phyloP scores from a whole-genome alignment of 1,140 invertebrate species.

The Homalodisca vitripennis region DNA sequence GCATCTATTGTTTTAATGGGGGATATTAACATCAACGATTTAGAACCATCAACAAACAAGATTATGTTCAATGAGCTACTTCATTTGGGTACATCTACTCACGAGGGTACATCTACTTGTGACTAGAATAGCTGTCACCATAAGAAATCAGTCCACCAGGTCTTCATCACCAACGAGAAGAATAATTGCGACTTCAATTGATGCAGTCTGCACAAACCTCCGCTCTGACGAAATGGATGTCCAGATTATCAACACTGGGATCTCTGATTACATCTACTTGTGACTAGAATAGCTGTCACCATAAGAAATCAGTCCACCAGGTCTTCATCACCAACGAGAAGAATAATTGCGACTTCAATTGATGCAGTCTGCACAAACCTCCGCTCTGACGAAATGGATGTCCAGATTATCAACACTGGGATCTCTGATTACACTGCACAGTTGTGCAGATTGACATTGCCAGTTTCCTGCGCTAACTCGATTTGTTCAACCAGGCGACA shows the following conservation, averaged over 20 bases:
- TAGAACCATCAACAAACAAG: neutral
- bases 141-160: no score
- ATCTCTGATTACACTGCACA: conserved; percentile 1
- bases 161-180: no score
- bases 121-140: no score
- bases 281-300: neutral
- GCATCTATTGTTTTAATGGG: neutral
- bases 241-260: no score
- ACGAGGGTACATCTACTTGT: neutral
- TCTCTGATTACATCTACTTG: neutral
- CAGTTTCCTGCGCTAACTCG: neutral
- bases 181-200: no score
- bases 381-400: neutral
- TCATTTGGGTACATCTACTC: neutral
- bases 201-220: no score
- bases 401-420: neutral
- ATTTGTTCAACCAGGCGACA: neutral
- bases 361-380: conserved; percentile 12
- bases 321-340: no score
- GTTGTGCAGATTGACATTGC: neutral
- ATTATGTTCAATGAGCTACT: neutral
- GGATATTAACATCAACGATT: neutral
- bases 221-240: no score
- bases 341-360: neutral
- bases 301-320: neutral